These are phyloP conservation scores for Electrona antarctica DNA, from an alignment of 2,113 vertebrate genomes.

Conservation along the genomic window DNA sequence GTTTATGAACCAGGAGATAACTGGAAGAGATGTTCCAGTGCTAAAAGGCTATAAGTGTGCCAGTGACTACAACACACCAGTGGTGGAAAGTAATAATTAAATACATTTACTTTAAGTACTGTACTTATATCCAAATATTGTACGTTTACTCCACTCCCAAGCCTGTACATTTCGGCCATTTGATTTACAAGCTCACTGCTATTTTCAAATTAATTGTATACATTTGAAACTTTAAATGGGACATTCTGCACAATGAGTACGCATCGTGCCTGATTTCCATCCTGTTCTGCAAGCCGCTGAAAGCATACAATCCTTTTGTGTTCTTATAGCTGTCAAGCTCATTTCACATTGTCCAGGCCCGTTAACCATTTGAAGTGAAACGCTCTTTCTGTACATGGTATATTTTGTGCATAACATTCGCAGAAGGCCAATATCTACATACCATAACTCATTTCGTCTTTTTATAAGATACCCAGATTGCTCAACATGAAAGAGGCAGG, in stretches of 20 bases:
- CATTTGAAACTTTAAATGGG: too few species aligned
- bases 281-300: conserved; percentile 5
- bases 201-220: too few species aligned
- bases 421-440: conserved; percentile 7
- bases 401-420: conserved; percentile 22
- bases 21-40: conserved; percentile 13
- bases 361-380: conserved; percentile 48
- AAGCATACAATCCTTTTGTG: conserved; percentile 47
- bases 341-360: conserved; percentile 58
- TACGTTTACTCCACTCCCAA: too few species aligned
- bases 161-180: too few species aligned
- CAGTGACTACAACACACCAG: conserved; percentile 28
- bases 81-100: too few species aligned
- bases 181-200: too few species aligned
- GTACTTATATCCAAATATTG: too few species aligned
- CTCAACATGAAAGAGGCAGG: conserved; percentile 20
- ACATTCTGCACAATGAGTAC: too few species aligned
- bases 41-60: conserved; percentile 6
- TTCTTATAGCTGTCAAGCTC: conserved; percentile 49
- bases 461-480: conserved; percentile 9
- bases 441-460: conserved; percentile 21
- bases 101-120: too few species aligned
- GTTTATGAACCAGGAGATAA: conserved; percentile 47
- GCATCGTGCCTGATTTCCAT: conserved; percentile 49
- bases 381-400: conserved; percentile 23